Evolutionary conservation across 2,113 vertebrate genomes (phyloP).

Genomic region (Perca fluviatilis): DNA sequence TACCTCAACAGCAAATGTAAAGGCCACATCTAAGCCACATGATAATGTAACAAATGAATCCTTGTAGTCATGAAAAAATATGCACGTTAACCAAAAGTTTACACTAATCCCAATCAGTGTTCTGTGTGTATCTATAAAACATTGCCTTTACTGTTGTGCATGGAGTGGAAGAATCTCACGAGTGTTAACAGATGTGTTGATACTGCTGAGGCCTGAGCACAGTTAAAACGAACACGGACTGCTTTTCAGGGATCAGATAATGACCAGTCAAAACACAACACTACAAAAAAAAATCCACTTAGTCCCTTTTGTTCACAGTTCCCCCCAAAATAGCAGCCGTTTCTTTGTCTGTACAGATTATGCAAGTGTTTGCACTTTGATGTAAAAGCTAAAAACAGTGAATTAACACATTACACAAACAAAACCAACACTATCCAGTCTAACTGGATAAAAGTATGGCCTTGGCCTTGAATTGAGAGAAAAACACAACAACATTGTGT

Average conservation of each 20-base stretch:
- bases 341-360: slow-evolving; percentile 32
- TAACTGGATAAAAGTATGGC: slow-evolving; percentile 33
- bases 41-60: slow-evolving; percentile 35
- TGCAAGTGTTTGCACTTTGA: slow-evolving; percentile 25
- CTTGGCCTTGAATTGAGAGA: background rate
- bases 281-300: background rate
- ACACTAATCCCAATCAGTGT: slow-evolving; percentile 43
- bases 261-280: background rate
- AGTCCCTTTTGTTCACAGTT: slow-evolving; percentile 35
- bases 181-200: slow-evolving; percentile 16
- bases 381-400: slow-evolving; percentile 40
- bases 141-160: slow-evolving; percentile 38
- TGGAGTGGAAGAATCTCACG: background rate
- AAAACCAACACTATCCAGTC: slow-evolving; percentile 22
- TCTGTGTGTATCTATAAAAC: slow-evolving; percentile 27
- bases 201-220: slow-evolving; percentile 20
- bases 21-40: slow-evolving; percentile 32
- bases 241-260: slow-evolving; percentile 51
- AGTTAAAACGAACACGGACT: slow-evolving; percentile 11
- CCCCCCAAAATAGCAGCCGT: slow-evolving; percentile 36
- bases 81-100: slow-evolving; percentile 31
- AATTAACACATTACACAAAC: slow-evolving; percentile 17
- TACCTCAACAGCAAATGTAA: slow-evolving; percentile 46
- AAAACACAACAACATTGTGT: slow-evolving; percentile 3
- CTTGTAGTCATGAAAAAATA: slow-evolving; percentile 25